Evolutionary conservation across 2,113 vertebrate genomes (phyloP).

Genomic region (Ovibos moschatus): DNA sequence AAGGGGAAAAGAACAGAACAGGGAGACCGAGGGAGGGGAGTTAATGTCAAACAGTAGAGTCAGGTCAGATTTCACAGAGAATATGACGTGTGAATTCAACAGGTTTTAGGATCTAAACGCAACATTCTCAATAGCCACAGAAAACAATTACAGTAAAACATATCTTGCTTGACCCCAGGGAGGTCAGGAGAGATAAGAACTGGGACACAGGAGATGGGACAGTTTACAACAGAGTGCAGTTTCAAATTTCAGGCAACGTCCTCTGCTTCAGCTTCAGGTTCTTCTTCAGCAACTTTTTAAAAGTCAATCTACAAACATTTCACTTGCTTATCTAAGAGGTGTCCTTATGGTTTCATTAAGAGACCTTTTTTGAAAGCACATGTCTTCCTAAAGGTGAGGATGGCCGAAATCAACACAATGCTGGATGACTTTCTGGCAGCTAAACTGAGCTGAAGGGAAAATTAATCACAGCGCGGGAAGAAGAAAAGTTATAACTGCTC

Average conservation of each 20-base stretch:
- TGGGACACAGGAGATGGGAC: not conserved
- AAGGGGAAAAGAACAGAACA: not conserved
- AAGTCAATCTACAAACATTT: not conserved
- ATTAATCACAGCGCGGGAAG: slow-evolving; percentile 39
- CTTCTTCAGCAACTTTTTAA: not conserved
- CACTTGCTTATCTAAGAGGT: not conserved
- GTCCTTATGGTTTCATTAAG: not conserved
- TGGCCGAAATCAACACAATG: not conserved
- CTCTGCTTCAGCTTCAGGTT: not conserved
- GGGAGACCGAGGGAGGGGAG: no score
- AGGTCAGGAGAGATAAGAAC: not conserved
- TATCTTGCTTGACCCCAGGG: not conserved
- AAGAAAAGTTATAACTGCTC: slow-evolving; percentile 23
- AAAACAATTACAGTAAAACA: not conserved
- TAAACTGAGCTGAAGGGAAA: slow-evolving; percentile 30
- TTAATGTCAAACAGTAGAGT: not conserved
- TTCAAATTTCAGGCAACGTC: not conserved
- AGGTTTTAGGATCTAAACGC: not conserved
- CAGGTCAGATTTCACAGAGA: not conserved
- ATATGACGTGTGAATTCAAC: not conserved
- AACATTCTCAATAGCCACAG: not conserved
- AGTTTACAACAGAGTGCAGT: not conserved
- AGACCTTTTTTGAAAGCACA: not conserved
- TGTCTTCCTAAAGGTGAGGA: not conserved
- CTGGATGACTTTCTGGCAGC: slow-evolving; percentile 4